These are phyloP conservation scores for Drosophila villosipedis DNA, from an alignment of 2,888 invertebrate species.

Conservation along the genomic window DNA sequence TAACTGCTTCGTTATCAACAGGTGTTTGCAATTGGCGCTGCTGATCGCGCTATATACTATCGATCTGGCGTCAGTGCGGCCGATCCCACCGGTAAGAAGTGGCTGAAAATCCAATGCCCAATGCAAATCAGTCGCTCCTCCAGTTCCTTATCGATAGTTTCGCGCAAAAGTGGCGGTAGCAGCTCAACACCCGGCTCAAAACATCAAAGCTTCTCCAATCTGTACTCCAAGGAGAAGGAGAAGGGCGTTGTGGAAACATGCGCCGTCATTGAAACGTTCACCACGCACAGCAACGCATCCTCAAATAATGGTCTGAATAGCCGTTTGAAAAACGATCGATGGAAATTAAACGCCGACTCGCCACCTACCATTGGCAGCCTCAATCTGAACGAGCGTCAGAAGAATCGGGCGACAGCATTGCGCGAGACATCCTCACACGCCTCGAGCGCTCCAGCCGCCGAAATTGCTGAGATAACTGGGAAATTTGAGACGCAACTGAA, in stretches of 20 bases:
- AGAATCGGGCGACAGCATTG: slow-evolving; percentile 76
- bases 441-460: slow-evolving; percentile 83
- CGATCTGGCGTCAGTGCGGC: slow-evolving; percentile 90
- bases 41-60: slow-evolving; percentile 93
- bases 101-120: slow-evolving; percentile 92
- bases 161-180: slow-evolving; percentile 85
- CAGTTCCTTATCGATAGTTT: slow-evolving; percentile 90
- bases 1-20: slow-evolving; percentile 13
- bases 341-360: slow-evolving; percentile 82
- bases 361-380: slow-evolving; percentile 85
- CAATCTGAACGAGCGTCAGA: slow-evolving; percentile 83
- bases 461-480: slow-evolving; percentile 87
- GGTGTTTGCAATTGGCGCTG: slow-evolving; percentile 92
- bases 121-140: slow-evolving; percentile 93
- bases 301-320: slow-evolving; percentile 82
- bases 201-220: slow-evolving; percentile 89
- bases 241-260: slow-evolving; percentile 84
- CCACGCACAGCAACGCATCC: slow-evolving; percentile 88
- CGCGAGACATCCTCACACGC: slow-evolving; percentile 75
- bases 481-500: slow-evolving; percentile 91
- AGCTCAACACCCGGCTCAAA: slow-evolving; percentile 87
- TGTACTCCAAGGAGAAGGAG: slow-evolving; percentile 83
- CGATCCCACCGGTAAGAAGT: slow-evolving; percentile 94
- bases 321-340: slow-evolving; percentile 83
- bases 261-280: slow-evolving; percentile 85